A percentile compares a stretch with the other conserved stretches of the same genome.
Conservation (phyloP, 2,113 vertebrate genomes). For the Drymodes brunneopygia region DNA sequence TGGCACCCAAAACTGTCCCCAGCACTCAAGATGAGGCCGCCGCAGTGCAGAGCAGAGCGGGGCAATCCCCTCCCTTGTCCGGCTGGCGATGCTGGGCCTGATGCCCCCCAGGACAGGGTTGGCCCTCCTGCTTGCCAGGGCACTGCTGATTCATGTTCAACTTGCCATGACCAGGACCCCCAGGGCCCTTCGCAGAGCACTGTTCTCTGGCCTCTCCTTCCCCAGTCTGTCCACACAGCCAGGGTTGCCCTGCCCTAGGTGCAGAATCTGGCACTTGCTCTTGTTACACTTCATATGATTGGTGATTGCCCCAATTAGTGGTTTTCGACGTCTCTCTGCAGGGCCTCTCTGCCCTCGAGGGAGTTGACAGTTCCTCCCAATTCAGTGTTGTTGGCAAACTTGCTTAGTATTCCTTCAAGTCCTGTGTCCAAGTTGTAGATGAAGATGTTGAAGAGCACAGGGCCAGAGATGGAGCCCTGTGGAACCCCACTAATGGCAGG, state of each 20-base stretch:
- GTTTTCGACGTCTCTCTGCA: background rate
- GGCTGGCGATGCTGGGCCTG: fast-evolving
- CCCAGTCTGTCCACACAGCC: background rate
- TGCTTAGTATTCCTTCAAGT: background rate
- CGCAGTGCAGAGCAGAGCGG: fast-evolving
- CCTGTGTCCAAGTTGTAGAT: no score
- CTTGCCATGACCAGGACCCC: background rate
- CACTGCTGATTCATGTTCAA: background rate
- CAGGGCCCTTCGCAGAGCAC: fast-evolving
- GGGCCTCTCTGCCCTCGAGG: background rate
- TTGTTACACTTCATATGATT: background rate
- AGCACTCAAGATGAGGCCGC: fast-evolving
- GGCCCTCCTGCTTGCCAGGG: background rate
- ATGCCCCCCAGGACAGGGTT: fast-evolving
- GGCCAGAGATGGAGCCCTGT: background rate
- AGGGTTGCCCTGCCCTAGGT: background rate
- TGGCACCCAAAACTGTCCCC: background rate
- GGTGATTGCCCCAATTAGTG: background rate
- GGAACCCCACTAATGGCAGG: background rate
- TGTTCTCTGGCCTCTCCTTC: background rate
- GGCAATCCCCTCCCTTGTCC: background rate
- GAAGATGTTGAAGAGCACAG: background rate
- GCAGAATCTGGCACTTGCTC: background rate
- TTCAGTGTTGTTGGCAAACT: background rate
- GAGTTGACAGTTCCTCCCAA: background rate